Evolutionary conservation across 2,888 invertebrate species (phyloP), one percentile per base, ranked within the genome.

Genomic region (Clanis bilineata): DNA sequence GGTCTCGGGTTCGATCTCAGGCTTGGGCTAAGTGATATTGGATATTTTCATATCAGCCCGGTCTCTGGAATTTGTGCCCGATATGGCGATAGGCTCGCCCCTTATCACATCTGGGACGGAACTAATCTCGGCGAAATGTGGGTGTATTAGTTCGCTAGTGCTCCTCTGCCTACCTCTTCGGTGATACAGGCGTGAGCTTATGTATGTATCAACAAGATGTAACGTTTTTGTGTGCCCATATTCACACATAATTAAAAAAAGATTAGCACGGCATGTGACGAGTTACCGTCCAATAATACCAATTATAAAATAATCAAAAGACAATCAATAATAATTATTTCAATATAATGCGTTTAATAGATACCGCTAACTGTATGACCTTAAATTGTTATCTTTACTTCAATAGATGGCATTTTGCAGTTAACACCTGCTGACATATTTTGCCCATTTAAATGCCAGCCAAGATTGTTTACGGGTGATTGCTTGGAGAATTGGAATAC

Each of bases 381-480:
- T 75, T 73, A 63, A 65, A 65, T 21, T 57, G 57, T 66, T 71
- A 65, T 70, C 67, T 69, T 54, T n/a, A n/a, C n/a, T n/a, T n/a
- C n/a, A n/a, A n/a, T 59, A 9, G 68, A 69, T 71, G 72, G 57
- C 66, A 76, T 77, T 77, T 36, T 72, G 22, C 57, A 62, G 55
- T 68, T 59, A 63, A 59, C 69, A 72, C 69, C 70, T 77, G 70
- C 72, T 73, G 65, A 70, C 65, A 73, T 77, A 77, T 75, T 76
- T 74, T 64, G 69, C 63, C 60, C 61, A 63, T 63, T 66, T 72
- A 76, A 79, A 77, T 74, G 73, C 66, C 73, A 76, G 62, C 61
- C n/a, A 28, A 62, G 61, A 62, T 66, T 44, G 62, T 62, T 63
- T 64, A 56, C 63, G 38, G 18, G 41, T 63, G 59, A 70, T 71